A percentile compares a stretch with the other conserved stretches of the same genome.
phyloP scores from a whole-genome alignment of 2,113 vertebrate species.

The Gallinago undulata region DNA sequence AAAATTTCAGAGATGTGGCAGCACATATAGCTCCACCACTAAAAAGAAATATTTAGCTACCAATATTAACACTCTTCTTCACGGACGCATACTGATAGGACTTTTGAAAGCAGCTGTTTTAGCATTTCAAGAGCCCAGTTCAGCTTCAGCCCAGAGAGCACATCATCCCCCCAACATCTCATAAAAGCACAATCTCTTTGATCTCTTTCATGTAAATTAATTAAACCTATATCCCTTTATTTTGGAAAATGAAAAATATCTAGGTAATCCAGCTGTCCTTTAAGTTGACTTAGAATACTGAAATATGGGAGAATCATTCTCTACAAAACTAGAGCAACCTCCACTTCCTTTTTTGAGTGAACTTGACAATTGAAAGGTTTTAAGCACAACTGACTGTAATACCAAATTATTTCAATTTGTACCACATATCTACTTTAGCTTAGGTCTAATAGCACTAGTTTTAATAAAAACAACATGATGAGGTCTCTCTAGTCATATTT shows the following conservation, averaged over 20 bases:
- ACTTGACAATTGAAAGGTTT: not conserved
- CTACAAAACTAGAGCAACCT: not conserved
- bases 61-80: not conserved
- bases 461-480: not conserved
- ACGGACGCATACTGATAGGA: not conserved
- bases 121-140: not conserved
- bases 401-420: not conserved
- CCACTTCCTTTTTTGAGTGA: not conserved
- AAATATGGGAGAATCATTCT: not conserved
- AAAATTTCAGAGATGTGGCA: not conserved
- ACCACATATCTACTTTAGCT: not conserved
- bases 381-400: not conserved
- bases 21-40: not conserved
- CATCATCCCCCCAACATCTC: not conserved
- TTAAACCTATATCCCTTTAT: not conserved
- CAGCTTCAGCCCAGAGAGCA: not conserved
- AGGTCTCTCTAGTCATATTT: not conserved
- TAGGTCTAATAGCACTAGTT: not conserved
- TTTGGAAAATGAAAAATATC: not conserved
- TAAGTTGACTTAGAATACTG: not conserved
- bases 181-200: not conserved
- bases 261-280: not conserved
- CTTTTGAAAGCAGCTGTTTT: not conserved
- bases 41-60: not conserved
- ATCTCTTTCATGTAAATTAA: fast-evolving